Percentiles rank a stretch among this genome's conserved stretches.
These are phyloP conservation scores for Mobula hypostoma DNA, from an alignment of 2,113 vertebrate genomes.

Conservation along the genomic window DNA sequence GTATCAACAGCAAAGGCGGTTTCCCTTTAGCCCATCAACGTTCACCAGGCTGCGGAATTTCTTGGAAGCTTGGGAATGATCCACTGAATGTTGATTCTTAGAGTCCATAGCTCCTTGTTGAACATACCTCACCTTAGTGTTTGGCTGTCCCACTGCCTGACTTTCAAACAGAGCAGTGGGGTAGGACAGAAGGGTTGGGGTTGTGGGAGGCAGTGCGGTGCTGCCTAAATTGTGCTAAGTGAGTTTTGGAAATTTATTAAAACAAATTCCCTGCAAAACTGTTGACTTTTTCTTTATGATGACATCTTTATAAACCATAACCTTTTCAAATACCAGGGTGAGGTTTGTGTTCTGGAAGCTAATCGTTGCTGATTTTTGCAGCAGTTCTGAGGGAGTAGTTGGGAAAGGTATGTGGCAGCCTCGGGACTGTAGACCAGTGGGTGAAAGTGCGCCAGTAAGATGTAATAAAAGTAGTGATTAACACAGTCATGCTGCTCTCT, in stretches of 20 bases:
- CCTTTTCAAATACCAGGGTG: constrained; percentile 1
- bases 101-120: background rate
- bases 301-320: background rate
- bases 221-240: constrained; percentile 18
- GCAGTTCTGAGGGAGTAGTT: background rate
- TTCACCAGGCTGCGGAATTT: background rate
- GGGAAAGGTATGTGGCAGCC: background rate
- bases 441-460: background rate
- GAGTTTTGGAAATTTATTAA: constrained; percentile 22
- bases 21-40: background rate
- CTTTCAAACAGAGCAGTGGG: background rate
- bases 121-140: background rate
- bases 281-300: constrained; percentile 7
- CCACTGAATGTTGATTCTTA: background rate
- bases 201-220: background rate
- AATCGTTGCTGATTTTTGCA: background rate
- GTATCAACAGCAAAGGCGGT: background rate
- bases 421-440: background rate
- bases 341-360: background rate
- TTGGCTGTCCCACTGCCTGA: background rate
- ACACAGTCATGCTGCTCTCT: background rate
- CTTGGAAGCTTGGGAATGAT: background rate
- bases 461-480: constrained; percentile 24
- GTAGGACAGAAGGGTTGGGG: background rate
- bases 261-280: constrained; percentile 25